Percentiles rank a stretch among this genome's conserved stretches.
phyloP scores from a whole-genome alignment of 2,888 invertebrate species.

The Lepidochrysops patricia region DNA sequence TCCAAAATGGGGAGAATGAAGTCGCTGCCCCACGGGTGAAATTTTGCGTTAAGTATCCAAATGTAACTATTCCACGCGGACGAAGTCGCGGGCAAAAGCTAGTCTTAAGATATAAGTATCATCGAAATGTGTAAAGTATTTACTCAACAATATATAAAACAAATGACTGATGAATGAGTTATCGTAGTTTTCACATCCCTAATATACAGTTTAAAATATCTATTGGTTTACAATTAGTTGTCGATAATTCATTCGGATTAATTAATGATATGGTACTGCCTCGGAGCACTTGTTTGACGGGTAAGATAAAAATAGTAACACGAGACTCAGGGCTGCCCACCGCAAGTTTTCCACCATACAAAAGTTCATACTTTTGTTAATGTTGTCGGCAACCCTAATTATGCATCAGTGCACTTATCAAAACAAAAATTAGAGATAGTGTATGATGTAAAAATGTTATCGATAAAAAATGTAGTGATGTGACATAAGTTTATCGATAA shows the following conservation, averaged over 20 bases:
- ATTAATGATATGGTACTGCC: background rate
- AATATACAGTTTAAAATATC: background rate
- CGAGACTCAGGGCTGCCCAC: background rate
- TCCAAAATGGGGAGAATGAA: no score
- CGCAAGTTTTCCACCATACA: background rate
- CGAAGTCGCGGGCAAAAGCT: no score
- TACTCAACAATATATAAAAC: no score
- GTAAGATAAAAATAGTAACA: background rate
- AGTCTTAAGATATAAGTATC: no score
- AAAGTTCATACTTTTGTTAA: background rate
- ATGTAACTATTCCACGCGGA: no score
- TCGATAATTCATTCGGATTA: conserved; percentile 1
- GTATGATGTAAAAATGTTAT: background rate
- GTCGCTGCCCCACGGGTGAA: no score
- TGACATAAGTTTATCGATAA: background rate
- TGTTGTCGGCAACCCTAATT: background rate
- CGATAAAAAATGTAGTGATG: background rate
- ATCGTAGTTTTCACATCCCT: conserved; percentile 9
- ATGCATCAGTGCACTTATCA: background rate
- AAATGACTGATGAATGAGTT: no score
- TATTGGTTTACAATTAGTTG: conserved; percentile 1
- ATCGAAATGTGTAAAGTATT: no score
- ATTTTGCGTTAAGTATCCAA: no score
- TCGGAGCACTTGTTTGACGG: background rate
- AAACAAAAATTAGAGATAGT: background rate